Evolutionary conservation across 2,113 vertebrate species (phyloP).

Genomic region (Deroptyus accipitrinus): DNA sequence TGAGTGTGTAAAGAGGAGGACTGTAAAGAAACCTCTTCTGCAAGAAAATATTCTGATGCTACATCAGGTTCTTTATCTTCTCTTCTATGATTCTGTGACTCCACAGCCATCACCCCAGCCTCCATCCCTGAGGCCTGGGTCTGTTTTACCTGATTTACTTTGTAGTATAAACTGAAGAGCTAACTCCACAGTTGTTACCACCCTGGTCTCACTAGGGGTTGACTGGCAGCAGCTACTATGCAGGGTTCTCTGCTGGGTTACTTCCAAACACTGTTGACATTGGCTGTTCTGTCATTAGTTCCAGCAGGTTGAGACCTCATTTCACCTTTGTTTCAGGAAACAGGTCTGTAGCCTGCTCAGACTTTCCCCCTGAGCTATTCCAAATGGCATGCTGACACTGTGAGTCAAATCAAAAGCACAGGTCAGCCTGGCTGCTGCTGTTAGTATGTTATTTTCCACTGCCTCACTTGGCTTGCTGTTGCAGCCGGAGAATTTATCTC

Average conservation of each 20-base stretch:
- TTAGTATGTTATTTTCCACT: background rate
- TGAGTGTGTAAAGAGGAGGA: background rate
- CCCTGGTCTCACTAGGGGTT: background rate
- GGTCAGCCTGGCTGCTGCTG: background rate
- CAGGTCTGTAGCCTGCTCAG: background rate
- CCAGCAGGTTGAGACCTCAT: background rate
- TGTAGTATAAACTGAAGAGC: background rate
- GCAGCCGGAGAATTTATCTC: background rate
- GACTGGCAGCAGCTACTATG: fast-evolving
- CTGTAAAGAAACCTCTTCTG: background rate
- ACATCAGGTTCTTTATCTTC: background rate
- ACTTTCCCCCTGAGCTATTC: background rate
- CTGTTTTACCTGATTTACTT: background rate
- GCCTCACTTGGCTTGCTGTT: background rate
- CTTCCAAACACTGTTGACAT: background rate
- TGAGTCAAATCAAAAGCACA: background rate
- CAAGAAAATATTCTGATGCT: background rate
- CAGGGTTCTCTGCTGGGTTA: background rate
- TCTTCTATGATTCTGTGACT: background rate
- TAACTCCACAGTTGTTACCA: background rate
- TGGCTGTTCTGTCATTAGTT: background rate
- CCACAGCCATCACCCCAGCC: background rate
- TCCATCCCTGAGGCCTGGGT: background rate
- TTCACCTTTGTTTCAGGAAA: background rate
- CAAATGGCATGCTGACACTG: background rate